Evolutionary conservation across 1,140 invertebrate genomes (phyloP), one percentile per base, ranked within the genome.

Genomic region (Aphidius ervi): DNA sequence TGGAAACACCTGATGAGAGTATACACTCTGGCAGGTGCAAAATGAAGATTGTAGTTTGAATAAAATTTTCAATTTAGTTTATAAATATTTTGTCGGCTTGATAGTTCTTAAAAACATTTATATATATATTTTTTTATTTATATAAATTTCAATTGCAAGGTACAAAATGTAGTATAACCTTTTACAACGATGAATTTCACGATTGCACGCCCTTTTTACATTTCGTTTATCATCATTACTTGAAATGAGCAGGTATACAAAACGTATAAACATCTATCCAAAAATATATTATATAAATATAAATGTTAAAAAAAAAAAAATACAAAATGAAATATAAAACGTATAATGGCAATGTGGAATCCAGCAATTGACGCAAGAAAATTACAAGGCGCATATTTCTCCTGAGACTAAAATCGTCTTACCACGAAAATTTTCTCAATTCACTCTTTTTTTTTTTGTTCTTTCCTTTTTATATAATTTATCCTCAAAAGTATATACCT

Each of bases 311-410:
- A 31, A 3, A 31, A 31, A 31, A 31, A 31, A 31, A 31, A 31
- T 31, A 31, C 23, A 31, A 1, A 31, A 31, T 31, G 23, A 31
- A 31, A 31, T 31, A 31, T 31, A 31, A 39, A 6, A 7, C n/a
- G 31, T 47, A 53, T 59, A 59, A 59, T 59, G 58, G 46, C 50
- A 42, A 9, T 48, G 40, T 47, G 42, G 46, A 53, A 50, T 59
- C 39, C 47, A 39, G 58, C 48, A 59, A 59, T 59, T 59, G 47
- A 53, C 47, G 58, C 46, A 7, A 46, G 37, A 39, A 59, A 42
- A 59, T 59, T 59, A 59, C 58, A 59, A 59, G 58, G 58, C 58
- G 58, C 58, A 52, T 16, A 23, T 52, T 40, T 52, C 40, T 20
- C 37, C 31, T 43, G 7, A 8, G 7, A 43, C 42, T 10, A 3